Base-by-base conservation (phyloP, 2,113 vertebrate species). In the Ramphastos sulfuratus region DNA sequence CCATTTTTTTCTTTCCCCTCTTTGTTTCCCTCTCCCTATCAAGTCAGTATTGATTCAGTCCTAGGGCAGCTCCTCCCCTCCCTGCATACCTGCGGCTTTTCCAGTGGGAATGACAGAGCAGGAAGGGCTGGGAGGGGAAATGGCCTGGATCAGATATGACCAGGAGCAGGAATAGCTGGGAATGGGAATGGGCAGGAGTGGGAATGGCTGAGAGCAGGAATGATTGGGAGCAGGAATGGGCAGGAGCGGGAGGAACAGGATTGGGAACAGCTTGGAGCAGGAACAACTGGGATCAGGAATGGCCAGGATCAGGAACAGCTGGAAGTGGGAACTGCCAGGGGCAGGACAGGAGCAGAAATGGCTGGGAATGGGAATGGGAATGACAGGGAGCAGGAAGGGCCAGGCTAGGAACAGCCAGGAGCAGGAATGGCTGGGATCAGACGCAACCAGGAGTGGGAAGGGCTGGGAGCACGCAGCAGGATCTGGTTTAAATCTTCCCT, bases 81-180 rank as follows among this genome's bases (percentile, higher is more conserved):
- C 24, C 55, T 33, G 2, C 94, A 96, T 97, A 95, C 95, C 95
- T 96, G 96, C 24, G 95, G 96, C 92, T 94, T 72, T 84, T 90
- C 89, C 61, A 4, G 15, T 19, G 59, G 90, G 92, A 93, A 76
- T 54, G 82, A 91, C 81, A 28, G 63, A 79, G 71, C 13, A 54
- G 55, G 55, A 56, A 56, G 30, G 56, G 56, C 56, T 20, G 55
- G 58, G 58, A 33, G 58, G 8, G 20, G 58, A 21, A 31, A 21
- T 60, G n/a, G 58, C 50, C 50, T 24, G 50, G 50, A 52, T 52
- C 50, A 52, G 50, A 52, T 52, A 52, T 25, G 63, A 18, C 28
- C 28, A 18, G 56, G 58, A 8, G 31, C 20, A n/a, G 31, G 20
- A 52, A 52, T 52, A 23, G 50, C 54, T 28, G 25, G 55, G 27